These are phyloP conservation scores for Ophraella communa DNA, from an alignment of 2,888 invertebrate species.

Conservation along the genomic window DNA sequence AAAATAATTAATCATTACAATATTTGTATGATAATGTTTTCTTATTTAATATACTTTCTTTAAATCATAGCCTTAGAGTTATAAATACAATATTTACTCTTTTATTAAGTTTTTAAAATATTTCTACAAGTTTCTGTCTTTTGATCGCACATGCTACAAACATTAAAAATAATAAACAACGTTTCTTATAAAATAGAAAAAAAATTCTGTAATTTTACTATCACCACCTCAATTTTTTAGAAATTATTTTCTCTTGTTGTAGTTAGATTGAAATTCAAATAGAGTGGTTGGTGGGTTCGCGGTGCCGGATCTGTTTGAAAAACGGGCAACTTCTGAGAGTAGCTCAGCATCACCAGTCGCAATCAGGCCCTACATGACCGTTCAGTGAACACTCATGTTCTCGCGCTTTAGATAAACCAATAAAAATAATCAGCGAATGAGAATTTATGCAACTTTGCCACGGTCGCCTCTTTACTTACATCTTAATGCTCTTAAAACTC, in stretches of 20 bases:
- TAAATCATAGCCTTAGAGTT: too few species aligned
- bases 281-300: background rate
- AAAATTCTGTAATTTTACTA: too few species aligned
- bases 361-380: slow-evolving; percentile 55
- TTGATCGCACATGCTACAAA: too few species aligned
- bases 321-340: background rate
- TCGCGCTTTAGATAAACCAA: slow-evolving; percentile 53
- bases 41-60: too few species aligned
- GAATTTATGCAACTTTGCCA: slow-evolving; percentile 53
- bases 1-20: too few species aligned
- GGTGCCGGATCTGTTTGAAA: background rate
- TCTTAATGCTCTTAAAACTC: slow-evolving; percentile 51
- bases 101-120: too few species aligned
- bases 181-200: too few species aligned
- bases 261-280: background rate
- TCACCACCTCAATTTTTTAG: too few species aligned
- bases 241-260: background rate
- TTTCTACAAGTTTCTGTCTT: too few species aligned
- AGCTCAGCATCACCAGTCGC: slow-evolving; percentile 45
- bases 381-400: slow-evolving; percentile 57
- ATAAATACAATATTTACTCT: too few species aligned
- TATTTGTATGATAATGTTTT: too few species aligned
- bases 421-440: slow-evolving; percentile 55
- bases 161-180: too few species aligned
- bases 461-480: slow-evolving; percentile 47